phyloP scores from a whole-genome alignment of 2,113 vertebrate species.

The human (Homo sapiens) region GRCh38 chr1:3886501-3887000 shows the following conservation, averaged over 20 bases:
- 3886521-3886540: neutral
- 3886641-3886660: neutral
- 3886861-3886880: neutral
- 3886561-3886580: neutral
- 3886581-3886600: neutral
- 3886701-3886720: no score
- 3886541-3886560: neutral
- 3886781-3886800: neutral
- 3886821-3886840: rapidly evolving
- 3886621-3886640: neutral
- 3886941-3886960: no score
- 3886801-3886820: neutral
- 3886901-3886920: no score
- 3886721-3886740: neutral
- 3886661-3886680: neutral
- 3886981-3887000: no score
- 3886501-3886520: neutral
- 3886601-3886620: neutral
- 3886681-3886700: neutral
- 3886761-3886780: neutral
- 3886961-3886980: no score
- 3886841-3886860: neutral
- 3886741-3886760: neutral
- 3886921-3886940: neutral
- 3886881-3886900: rapidly evolving